Base-by-base conservation (phyloP, 2,888 invertebrate species). In the Parnassius glacialis region DNA sequence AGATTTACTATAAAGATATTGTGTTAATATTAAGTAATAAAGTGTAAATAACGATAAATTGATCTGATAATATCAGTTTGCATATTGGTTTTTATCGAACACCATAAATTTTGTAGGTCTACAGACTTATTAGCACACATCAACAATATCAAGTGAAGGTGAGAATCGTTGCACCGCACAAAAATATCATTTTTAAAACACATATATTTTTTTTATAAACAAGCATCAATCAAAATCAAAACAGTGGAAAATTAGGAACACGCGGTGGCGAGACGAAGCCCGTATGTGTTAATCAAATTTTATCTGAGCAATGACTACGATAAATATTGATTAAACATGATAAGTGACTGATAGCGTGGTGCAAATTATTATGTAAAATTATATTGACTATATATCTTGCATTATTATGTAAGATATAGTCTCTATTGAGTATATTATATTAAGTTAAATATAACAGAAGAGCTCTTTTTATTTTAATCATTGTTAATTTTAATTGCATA, bases 171-270 rank as follows among this genome's bases (percentile, higher is more conserved):
- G 5, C 3, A 34, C 20, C 34, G 34, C 34, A 34, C 34, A 34
- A 34, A 34, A 34, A 34, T 34, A 34, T 34, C 34, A 34, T 34
- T 34, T 7, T 34, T 7, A 34, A 25, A 34, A 34, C 34, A 34
- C 34, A 34, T 34, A 34, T 34, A 7, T 3, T 34, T 34, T 1
- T 34, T 34, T 34, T 7, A 7, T 7, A 34, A 5, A 2, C 48
- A 54, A 48, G 3, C 61, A 61, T 61, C 61, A 52, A 61, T 61
- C 61, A 61, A 56, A 67, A 73, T 69, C 70, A 73, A 65, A 68
- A 53, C 61, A 62, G 51, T 65, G 75, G 76, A 76, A 76, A 79
- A 72, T 67, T 74, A 74, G 73, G 60, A 64, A 67, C 67, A 25
- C 56, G 44, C 60, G 43, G n/a, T 55, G 56, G 25, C 52, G 53